Evolutionary conservation across 2,797 vertebrate species (phyloP), one percentile per base, ranked within the genome.

Genomic region (Pachyuromys duprasi): DNA sequence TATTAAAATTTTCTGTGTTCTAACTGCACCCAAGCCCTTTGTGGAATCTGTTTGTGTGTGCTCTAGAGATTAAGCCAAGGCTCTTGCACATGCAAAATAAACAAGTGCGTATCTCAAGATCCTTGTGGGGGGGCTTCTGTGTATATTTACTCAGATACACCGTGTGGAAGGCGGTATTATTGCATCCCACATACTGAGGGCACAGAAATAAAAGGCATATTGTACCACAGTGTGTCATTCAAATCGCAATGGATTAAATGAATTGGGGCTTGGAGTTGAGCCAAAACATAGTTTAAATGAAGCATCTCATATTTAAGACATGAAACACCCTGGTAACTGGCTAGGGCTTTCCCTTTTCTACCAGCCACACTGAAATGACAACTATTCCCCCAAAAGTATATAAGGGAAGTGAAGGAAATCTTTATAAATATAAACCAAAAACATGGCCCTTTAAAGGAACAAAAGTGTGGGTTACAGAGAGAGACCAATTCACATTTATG

Each of bases 11-110:
- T 65, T 70, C 88, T 55, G 49, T 63, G n/a, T 70, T 33, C 45
- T 55, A 13, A 28, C 26, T 5, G 1, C 0, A 6, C n/a, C 0
- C 22, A 39, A 22, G 33, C 36, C 74, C 28, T 4, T 31, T 28
- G 18, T 11, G 8, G 13, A 55, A 49, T n/a, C 13, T 65, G 53
- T 24, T 24, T 69, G 22, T 83, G 28, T 65, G 62, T 67, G 26
- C 20, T 53, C 63, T 49, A 31, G 31, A 11, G 17, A 84, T n/a
- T 67, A 17, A 65, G 33, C 62, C 62, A 65, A 65, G 26, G 60
- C 26, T 60, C 62, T 83, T 65, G 26, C 62, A 65, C 39, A 36
- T 3, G 20, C n/a, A 45, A 17, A 53, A 22, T 36, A 70, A 86
- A 33, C 83, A 55, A 13, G 65, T 26, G 1, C 26, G 24, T 55